Base-by-base conservation (phyloP, 2,888 invertebrate species). In the Hoplodrina blanda region DNA sequence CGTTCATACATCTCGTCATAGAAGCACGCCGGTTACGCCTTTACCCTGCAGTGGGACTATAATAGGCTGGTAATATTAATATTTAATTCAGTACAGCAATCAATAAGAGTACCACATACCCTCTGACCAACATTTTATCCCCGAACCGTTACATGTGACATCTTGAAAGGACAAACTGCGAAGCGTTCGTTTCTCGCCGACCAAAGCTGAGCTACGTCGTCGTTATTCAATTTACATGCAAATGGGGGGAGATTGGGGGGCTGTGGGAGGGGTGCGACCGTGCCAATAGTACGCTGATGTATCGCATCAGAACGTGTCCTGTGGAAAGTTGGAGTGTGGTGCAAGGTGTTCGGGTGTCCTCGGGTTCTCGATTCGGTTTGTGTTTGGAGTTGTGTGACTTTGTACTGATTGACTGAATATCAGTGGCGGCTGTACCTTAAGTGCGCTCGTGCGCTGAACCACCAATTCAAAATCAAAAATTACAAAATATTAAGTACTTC, bases 191-290 rank as follows among this genome's bases (percentile, higher is more conserved):
- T 89, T 81, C 85, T 80, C 84, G 84, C 78, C 88, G 89, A 86
- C 91, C 90, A 89, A 90, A 91, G 92, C 91, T 90, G 89, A 88
- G 91, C 91, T 89, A 90, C 92, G 91, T 90, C 91, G 90, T 88
- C 93, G 94, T 95, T 96, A 96, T 96, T 96, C 96, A 96, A 96
- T 96, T 95, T 96, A 95, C 95, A 96, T 96, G 96, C 95, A 96
- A 96, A 96, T 95, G 90, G 90, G 86, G 85, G 84, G 85, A 78
- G 81, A 52, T 67, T 68, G 75, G 77, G 78, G 76, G 78, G 62
- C 25, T 11, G 11, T 4, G 70, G 69, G 63, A 68, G 69, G 84
- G 80, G 85, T 84, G 86, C 78, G 88, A 91, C 91, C 90, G 90
- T 92, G 93, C 92, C 94, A 93, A 94, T 94, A 92, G 91, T 91